Base-by-base conservation (phyloP, 2,888 invertebrate species). In the Melanotus villosus region DNA sequence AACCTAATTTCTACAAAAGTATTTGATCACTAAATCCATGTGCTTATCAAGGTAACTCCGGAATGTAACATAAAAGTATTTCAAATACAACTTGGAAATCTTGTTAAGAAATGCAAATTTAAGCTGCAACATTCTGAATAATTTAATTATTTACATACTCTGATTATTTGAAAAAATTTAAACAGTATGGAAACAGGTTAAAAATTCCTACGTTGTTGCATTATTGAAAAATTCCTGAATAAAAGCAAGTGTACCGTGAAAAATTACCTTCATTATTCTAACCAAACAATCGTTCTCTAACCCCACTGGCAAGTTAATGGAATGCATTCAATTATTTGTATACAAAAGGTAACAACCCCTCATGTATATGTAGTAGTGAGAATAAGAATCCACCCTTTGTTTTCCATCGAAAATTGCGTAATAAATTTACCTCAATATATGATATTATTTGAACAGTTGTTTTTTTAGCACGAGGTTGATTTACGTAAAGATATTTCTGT, bases 301-400 rank as follows among this genome's bases (percentile, higher is more conserved):
- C 19, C 43, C 18, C 43, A 43, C n/a, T n/a, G n/a, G n/a, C n/a
- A 19, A 16, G 19, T 2, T 43, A 43, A 43, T 19, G 43, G 19
- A 43, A 43, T 43, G 43, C 43, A 43, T 7, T 10, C 43, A 43
- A 43, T 43, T 43, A 43, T 19, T 43, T 43, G 43, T 19, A 43
- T 43, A 19, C 34, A 19, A 43, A 43, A 16, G 43, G 43, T 43
- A 43, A 7, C 10, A 41, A 43, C 43, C 43, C 43, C 43, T 43
- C 43, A 43, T 43, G 43, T 43, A 43, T 43, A 43, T 43, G 18
- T 43, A 43, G 18, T 6, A 43, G 19, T n/a, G n/a, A n/a, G n/a
- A n/a, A n/a, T 19, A 19, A 43, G 43, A 43, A 43, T 43, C 19
- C 19, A 19, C 47, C 14, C 47, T 50, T 50, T 50, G 26, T 26